phyloP scores from a whole-genome alignment of 2,888 invertebrate genomes.

The Epinotia ramella region DNA sequence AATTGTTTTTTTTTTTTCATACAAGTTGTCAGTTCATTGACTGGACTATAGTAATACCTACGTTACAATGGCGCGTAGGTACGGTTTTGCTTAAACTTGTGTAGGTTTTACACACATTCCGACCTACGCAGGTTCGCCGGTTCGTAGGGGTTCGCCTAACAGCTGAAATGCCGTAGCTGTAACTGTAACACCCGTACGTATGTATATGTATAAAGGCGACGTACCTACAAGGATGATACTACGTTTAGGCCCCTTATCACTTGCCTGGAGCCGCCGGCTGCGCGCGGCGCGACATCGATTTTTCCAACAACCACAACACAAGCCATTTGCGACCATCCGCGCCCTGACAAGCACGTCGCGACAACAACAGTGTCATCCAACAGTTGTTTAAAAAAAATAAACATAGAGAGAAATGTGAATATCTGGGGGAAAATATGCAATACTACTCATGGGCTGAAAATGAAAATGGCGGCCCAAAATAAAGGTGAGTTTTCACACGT shows the following conservation, averaged over 20 bases:
- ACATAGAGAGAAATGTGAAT: conserved; percentile 66
- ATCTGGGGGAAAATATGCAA: conserved; percentile 70
- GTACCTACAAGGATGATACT: conserved; percentile 37
- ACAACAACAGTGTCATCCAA: conserved; percentile 56
- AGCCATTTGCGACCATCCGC: conserved; percentile 73
- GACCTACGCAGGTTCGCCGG: neutral
- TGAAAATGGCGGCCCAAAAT: conserved; percentile 78
- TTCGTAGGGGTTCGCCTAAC: conserved; percentile 7
- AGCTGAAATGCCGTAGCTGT: conserved; percentile 35
- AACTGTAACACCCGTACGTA: neutral
- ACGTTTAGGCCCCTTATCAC: conserved; percentile 64
- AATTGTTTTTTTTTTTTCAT: no score
- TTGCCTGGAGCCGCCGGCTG: conserved; percentile 67
- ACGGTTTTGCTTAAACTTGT: conserved; percentile 31
- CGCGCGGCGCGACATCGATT: conserved; percentile 81
- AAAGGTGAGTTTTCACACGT: conserved; percentile 66
- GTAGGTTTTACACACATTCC: conserved; percentile 18
- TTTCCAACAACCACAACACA: conserved; percentile 70
- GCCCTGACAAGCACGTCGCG: conserved; percentile 75
- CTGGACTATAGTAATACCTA: neutral
- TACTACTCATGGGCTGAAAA: conserved; percentile 60
- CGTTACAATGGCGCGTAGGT: conserved; percentile 15
- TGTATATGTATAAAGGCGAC: conserved; percentile 33
- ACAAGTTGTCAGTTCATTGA: no score
- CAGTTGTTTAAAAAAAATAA: conserved; percentile 46